Conservation (phyloP, 2,113 vertebrate species). For the Phaethornis superciliosus region DNA sequence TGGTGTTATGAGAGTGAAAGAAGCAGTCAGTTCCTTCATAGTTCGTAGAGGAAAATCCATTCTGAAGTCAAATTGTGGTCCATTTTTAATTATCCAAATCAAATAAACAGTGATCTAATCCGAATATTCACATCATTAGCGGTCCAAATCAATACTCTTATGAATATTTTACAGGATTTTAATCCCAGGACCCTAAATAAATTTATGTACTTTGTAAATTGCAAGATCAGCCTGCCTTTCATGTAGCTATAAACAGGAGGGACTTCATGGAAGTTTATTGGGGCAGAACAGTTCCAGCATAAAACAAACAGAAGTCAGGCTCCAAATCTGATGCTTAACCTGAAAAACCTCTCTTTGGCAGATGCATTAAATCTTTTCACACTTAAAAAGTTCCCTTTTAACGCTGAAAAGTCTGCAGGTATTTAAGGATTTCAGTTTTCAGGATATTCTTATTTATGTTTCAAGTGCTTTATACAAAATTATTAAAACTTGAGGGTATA, state of each 20-base stretch:
- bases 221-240: background rate
- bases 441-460: background rate
- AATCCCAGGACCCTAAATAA: background rate
- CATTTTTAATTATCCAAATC: background rate
- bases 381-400: background rate
- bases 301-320: background rate
- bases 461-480: background rate
- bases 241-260: background rate
- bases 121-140: background rate
- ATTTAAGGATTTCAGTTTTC: background rate
- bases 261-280: background rate
- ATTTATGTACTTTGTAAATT: background rate
- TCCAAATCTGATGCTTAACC: background rate
- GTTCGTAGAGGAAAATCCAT: background rate
- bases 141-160: background rate
- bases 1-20: background rate
- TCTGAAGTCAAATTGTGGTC: background rate
- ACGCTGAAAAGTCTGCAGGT: background rate
- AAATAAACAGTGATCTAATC: background rate
- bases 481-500: background rate
- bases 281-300: background rate
- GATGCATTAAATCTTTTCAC: background rate
- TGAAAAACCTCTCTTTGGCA: background rate
- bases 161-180: background rate
- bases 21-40: background rate